phyloP scores from a whole-genome alignment of 2,888 invertebrate genomes.

The Lampropteryx suffumata region DNA sequence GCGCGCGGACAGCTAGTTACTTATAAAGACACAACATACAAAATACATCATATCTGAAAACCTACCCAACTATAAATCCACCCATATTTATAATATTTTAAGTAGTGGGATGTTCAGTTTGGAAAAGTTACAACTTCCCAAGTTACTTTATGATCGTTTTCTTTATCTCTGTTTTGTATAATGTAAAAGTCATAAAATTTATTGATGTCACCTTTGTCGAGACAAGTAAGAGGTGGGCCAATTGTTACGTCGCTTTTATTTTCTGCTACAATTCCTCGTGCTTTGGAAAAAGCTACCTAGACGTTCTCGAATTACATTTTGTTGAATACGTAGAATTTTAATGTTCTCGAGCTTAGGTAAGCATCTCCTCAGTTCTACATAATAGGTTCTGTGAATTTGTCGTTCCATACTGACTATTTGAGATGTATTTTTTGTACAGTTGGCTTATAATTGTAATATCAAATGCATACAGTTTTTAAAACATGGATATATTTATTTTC shows the following conservation, averaged over 20 bases:
- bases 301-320: neutral
- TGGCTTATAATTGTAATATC: too few species aligned
- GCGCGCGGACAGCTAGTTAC: too few species aligned
- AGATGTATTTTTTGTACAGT: too few species aligned
- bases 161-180: neutral
- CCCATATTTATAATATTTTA: too few species aligned
- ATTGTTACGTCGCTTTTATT: neutral
- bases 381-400: too few species aligned
- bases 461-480: too few species aligned
- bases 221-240: conserved; percentile 12
- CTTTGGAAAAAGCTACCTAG: neutral
- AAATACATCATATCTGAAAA: too few species aligned
- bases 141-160: neutral
- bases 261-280: neutral
- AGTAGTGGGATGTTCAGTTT: neutral
- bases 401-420: too few species aligned
- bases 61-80: too few species aligned
- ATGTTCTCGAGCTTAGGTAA: neutral
- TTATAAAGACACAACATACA: too few species aligned
- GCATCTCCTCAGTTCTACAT: too few species aligned
- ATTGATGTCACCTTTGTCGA: conserved; percentile 5
- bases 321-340: neutral
- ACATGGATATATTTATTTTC: too few species aligned
- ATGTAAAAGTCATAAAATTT: neutral
- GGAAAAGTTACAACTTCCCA: neutral